Evolutionary conservation across 2,113 vertebrate genomes (phyloP).

Genomic region (Halichoeres trimaculatus): DNA sequence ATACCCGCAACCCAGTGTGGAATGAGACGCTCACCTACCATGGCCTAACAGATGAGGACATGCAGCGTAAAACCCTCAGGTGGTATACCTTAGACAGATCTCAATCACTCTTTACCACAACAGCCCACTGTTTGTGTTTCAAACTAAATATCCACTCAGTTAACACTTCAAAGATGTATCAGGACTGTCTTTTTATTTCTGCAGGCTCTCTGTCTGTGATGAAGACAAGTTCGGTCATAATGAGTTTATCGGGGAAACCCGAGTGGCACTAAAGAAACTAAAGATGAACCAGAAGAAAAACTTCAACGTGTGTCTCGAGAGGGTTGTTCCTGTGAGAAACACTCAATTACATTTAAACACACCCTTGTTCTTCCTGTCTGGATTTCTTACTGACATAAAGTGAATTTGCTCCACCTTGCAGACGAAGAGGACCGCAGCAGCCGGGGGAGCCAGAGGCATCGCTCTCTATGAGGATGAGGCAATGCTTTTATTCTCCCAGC

Average conservation of each 20-base stretch:
- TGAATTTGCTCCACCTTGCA: conserved; percentile 57
- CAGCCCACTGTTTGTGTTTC: background rate
- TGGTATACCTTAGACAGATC: conserved; percentile 25
- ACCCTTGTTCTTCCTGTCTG: conserved; percentile 8
- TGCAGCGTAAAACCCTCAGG: conserved; percentile 98
- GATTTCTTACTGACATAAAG: conserved; percentile 29
- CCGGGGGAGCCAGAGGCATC: conserved; percentile 90
- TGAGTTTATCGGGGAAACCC: conserved; percentile 97
- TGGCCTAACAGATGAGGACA: conserved; percentile 94
- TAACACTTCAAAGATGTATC: background rate
- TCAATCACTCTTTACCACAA: background rate
- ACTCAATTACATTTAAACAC: conserved; percentile 9
- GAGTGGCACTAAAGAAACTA: conserved; percentile 95
- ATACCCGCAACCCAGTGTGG: conserved; percentile 95
- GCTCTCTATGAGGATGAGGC: conserved; percentile 97
- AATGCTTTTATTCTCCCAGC: conserved; percentile 53
- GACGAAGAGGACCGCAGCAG: conserved; percentile 91
- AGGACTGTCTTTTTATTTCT: background rate
- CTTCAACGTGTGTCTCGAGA: conserved; percentile 96
- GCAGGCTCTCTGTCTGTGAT: conserved; percentile 95
- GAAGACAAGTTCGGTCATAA: conserved; percentile 99
- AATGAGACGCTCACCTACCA: conserved; percentile 95
- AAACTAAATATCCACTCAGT: background rate
- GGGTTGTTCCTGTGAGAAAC: conserved; percentile 89
- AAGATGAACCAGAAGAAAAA: conserved; percentile 95